Percentiles rank a stretch among this genome's conserved stretches.
These are phyloP conservation scores for Polylopha cassiicola DNA, from an alignment of 2,888 invertebrate genomes.

Conservation along the genomic window DNA sequence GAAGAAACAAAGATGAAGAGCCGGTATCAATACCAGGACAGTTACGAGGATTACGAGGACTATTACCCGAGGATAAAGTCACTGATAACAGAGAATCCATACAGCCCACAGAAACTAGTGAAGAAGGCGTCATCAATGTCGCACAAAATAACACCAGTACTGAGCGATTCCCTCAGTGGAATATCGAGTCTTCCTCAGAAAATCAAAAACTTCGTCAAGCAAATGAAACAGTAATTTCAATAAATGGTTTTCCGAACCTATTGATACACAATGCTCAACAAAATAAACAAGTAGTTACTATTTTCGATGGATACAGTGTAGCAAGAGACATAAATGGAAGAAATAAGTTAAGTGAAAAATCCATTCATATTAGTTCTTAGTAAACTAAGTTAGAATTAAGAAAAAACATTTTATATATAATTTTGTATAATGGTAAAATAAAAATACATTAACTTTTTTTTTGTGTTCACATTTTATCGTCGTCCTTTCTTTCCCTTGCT, in stretches of 20 bases:
- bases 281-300: conserved; percentile 50
- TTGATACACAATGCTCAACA: conserved; percentile 29
- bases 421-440: conserved; percentile 22
- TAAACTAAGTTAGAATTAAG: conserved; percentile 11
- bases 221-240: conserved; percentile 52
- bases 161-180: conserved; percentile 61
- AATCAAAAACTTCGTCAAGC: conserved; percentile 58
- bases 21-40: conserved; percentile 54
- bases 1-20: conserved; percentile 62
- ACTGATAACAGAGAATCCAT: conserved; percentile 40
- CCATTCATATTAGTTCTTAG: conserved; percentile 48
- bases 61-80: conserved; percentile 43
- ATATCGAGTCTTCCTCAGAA: conserved; percentile 61
- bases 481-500: conserved; percentile 71
- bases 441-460: conserved; percentile 17
- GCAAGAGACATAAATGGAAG: conserved; percentile 64
- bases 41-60: conserved; percentile 59
- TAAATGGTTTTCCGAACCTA: conserved; percentile 28
- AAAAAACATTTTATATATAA: conserved; percentile 1
- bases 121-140: conserved; percentile 54
- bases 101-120: conserved; percentile 48
- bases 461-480: conserved; percentile 41
- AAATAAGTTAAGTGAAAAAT: conserved; percentile 55
- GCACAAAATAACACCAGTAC: conserved; percentile 53
- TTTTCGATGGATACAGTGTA: conserved; percentile 67